A percentile compares a stretch with the other conserved stretches of the same genome.
Evolutionary conservation across 2,797 vertebrate genomes (phyloP).

Genomic region (Pitangus sulphuratus): DNA sequence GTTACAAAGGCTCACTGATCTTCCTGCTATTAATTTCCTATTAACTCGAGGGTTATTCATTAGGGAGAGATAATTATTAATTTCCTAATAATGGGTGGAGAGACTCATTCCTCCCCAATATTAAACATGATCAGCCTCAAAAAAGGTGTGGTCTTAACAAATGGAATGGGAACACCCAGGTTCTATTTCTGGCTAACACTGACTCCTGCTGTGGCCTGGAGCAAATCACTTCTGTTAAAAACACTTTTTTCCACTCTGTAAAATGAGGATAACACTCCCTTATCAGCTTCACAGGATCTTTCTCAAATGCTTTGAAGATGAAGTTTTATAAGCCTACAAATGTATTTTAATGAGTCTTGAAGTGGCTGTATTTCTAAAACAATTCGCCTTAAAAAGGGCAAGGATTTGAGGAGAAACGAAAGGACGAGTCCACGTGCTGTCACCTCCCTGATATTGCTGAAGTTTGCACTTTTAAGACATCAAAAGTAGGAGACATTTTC

Average conservation of each 20-base stretch:
- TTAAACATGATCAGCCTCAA: conserved; percentile 44
- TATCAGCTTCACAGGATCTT: conserved; percentile 62
- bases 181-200: conserved; percentile 66
- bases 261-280: conserved; percentile 64
- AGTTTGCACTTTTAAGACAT: neutral
- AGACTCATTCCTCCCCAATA: conserved; percentile 28
- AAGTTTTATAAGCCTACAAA: conserved; percentile 60
- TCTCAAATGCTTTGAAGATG: conserved; percentile 64
- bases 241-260: conserved; percentile 56
- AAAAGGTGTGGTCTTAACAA: conserved; percentile 64
- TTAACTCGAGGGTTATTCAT: conserved; percentile 34
- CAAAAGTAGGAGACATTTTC: neutral
- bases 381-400: conserved; percentile 22
- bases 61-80: conserved; percentile 12
- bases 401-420: neutral
- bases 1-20: neutral
- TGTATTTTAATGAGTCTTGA: conserved; percentile 55
- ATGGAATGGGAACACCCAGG: conserved; percentile 62
- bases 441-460: neutral
- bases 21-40: neutral
- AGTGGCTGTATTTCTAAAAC: conserved; percentile 27
- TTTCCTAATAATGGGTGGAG: conserved; percentile 37
- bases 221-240: conserved; percentile 64
- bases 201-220: conserved; percentile 65
- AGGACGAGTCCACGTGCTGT: neutral